Percentiles rank a stretch among this genome's conserved stretches.
These are phyloP conservation scores for Trilocha varians DNA, from an alignment of 2,888 invertebrate species.

Conservation along the genomic window DNA sequence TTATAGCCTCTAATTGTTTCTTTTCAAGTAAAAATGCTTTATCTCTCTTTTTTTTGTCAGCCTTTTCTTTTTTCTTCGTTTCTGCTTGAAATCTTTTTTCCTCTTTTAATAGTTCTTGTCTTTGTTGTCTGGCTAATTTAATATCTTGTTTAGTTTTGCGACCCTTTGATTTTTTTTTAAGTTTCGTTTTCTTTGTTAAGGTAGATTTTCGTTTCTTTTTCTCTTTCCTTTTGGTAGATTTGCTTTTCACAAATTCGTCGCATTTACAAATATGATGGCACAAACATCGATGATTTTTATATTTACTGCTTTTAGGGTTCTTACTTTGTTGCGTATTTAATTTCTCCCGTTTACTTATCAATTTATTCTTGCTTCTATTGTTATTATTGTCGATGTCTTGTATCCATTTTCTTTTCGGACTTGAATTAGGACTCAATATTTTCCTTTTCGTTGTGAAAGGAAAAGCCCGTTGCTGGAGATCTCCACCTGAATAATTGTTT, in stretches of 20 bases:
- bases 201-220: conserved; percentile 1
- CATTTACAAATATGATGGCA: conserved; percentile 6
- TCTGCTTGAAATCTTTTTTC: conserved; percentile 16
- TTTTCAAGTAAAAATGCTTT: conserved; percentile 15
- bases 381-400: not conserved
- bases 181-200: conserved; percentile 1
- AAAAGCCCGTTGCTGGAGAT: not conserved
- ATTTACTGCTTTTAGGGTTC: not conserved
- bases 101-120: conserved; percentile 10
- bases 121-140: conserved; percentile 6
- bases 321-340: not conserved
- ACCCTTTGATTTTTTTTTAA: conserved; percentile 6
- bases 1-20: conserved; percentile 15
- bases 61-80: conserved; percentile 10
- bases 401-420: not conserved
- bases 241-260: not conserved
- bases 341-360: not conserved
- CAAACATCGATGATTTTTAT: conserved; percentile 2
- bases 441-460: not conserved
- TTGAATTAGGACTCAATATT: too few species aligned
- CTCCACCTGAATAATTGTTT: not conserved
- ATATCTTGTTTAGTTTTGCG: conserved; percentile 4
- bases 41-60: conserved; percentile 11
- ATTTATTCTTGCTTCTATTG: not conserved
- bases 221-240: conserved; percentile 1